These are phyloP conservation scores for Drosophila seguyi DNA, from an alignment of 1,140 invertebrate genomes.

Conservation along the genomic window DNA sequence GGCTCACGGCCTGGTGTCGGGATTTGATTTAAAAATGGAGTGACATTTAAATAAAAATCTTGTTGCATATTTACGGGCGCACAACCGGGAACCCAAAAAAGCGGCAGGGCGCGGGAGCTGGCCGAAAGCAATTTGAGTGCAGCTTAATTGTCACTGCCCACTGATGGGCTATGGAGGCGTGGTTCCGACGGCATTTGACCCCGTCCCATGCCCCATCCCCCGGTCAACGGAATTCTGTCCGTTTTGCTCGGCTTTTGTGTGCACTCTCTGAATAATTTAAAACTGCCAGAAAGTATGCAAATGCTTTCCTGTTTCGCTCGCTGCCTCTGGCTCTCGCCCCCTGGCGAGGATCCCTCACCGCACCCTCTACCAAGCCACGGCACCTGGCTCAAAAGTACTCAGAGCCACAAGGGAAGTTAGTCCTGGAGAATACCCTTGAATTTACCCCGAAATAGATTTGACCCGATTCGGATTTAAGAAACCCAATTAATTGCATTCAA, in stretches of 20 bases:
- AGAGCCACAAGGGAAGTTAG: background rate
- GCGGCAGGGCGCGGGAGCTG: conserved; percentile 1
- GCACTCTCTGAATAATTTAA: conserved; percentile 78
- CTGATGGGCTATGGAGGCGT: conserved; percentile 1
- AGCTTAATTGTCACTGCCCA: conserved; percentile 74
- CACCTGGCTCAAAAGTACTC: conserved; percentile 23
- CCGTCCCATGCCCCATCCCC: background rate
- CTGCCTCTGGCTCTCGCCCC: conserved; percentile 1
- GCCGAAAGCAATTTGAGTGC: conserved; percentile 75
- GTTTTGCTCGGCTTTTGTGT: conserved; percentile 59
- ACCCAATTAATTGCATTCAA: background rate
- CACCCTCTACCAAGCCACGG: background rate
- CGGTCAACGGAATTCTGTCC: conserved; percentile 24
- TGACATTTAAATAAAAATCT: conserved; percentile 83
- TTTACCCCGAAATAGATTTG: background rate
- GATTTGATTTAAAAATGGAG: conserved; percentile 84
- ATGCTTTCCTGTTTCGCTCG: conserved; percentile 39
- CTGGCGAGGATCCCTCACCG: background rate
- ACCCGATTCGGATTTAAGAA: background rate
- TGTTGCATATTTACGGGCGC: conserved; percentile 77
- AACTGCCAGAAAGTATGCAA: conserved; percentile 79
- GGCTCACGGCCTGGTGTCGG: conserved; percentile 54
- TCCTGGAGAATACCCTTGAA: background rate
- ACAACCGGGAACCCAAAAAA: conserved; percentile 20
- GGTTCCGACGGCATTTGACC: conserved; percentile 12